A percentile compares a stretch with the other conserved stretches of the same genome.
phyloP scores from a whole-genome alignment of 2,797 vertebrate species.

The Lagocephalus sceleratus region DNA sequence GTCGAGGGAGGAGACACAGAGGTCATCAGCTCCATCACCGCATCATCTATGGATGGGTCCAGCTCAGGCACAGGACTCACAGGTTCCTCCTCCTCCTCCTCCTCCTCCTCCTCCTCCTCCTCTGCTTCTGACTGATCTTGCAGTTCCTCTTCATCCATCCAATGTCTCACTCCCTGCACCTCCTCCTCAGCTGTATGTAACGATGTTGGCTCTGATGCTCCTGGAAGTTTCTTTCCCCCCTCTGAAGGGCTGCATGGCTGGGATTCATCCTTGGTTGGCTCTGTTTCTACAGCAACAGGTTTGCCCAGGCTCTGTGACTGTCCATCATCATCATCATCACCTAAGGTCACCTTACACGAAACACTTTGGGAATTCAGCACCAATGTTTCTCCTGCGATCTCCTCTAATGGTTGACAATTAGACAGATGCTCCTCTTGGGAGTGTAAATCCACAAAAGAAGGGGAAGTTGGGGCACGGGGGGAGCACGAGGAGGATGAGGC shows the following conservation, averaged over 20 bases:
- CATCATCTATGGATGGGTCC: conserved; percentile 54
- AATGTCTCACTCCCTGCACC: background rate
- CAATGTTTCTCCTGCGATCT: background rate
- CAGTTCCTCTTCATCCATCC: conserved; percentile 2
- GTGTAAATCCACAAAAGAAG: conserved; percentile 3
- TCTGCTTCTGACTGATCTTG: conserved; percentile 36
- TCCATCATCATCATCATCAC: background rate
- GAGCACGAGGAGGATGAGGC: conserved; percentile 27
- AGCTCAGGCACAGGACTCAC: conserved; percentile 57
- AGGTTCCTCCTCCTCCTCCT: conserved; percentile 49
- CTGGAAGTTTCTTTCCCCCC: conserved; percentile 7
- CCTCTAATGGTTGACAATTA: conserved; percentile 3
- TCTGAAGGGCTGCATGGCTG: conserved; percentile 23
- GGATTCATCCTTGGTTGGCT: conserved; percentile 34
- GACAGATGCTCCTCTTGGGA: conserved; percentile 7
- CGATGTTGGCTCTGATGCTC: background rate
- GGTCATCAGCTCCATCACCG: conserved; percentile 71
- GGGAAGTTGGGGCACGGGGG: background rate
- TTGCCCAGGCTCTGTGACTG: conserved; percentile 37
- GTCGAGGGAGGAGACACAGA: conserved; percentile 51
- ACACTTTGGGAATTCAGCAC: conserved; percentile 1
- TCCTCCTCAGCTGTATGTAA: background rate
- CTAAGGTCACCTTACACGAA: conserved; percentile 2
- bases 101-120: conserved; percentile 51
- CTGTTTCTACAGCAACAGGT: conserved; percentile 12